Evolutionary conservation across 1,140 invertebrate species (phyloP).

Genomic region (Saccostrea glomerata): DNA sequence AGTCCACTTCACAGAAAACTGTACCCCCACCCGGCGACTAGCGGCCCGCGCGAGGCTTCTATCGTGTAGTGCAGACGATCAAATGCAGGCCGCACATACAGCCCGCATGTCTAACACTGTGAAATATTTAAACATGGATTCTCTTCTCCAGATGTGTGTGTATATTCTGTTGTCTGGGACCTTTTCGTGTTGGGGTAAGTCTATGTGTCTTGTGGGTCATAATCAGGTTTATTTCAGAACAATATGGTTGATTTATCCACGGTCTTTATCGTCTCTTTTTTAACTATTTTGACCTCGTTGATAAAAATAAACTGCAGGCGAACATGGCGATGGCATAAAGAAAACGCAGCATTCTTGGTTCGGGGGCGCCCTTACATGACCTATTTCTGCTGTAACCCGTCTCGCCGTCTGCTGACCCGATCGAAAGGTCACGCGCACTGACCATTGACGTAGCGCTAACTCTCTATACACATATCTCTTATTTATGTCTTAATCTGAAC

Average conservation of each 20-base stretch:
- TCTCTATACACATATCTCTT: not conserved
- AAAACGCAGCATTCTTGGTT: constrained; percentile 9
- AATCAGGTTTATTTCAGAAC: not conserved
- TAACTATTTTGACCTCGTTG: constrained; percentile 17
- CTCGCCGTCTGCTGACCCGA: constrained; percentile 17
- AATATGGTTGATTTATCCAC: not conserved
- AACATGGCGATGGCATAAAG: constrained; percentile 31
- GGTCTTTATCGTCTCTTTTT: not conserved
- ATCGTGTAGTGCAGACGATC: not conserved
- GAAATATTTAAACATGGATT: constrained; percentile 35
- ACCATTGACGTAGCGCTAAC: not conserved
- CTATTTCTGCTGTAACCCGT: constrained; percentile 20
- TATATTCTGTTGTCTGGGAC: constrained; percentile 15
- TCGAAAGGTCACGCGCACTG: constrained; percentile 13
- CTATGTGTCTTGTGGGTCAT: not conserved
- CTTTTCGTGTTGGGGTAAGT: not conserved
- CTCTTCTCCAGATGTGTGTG: not conserved
- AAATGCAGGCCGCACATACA: not conserved
- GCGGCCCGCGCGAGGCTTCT: not conserved
- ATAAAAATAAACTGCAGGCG: constrained; percentile 29
- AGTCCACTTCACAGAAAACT: not conserved
- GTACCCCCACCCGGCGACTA: not conserved
- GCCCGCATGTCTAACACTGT: not conserved
- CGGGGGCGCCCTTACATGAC: not conserved
- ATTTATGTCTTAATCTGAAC: too few relatives aligned